Percentiles rank a stretch among this genome's conserved stretches.
These are phyloP conservation scores for Apostichopus californicus DNA, from an alignment of 35 echinoderm and acorn worm species.

Conservation along the genomic window DNA sequence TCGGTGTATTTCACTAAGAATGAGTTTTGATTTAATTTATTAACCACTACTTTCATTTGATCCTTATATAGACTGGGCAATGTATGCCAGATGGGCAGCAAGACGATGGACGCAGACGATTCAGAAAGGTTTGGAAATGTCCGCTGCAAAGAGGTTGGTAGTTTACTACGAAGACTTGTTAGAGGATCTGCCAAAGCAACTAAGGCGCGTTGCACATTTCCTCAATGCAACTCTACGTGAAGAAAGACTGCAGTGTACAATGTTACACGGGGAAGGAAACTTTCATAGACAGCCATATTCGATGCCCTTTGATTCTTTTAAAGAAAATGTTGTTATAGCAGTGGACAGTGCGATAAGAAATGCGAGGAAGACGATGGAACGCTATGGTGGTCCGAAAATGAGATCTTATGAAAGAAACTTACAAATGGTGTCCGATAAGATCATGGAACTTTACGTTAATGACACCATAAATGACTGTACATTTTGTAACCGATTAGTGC, in stretches of 20 bases:
- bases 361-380: no score
- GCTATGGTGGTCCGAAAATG: no score
- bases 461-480: background rate
- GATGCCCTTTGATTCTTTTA: no score
- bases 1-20: no score
- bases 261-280: conserved; percentile 31
- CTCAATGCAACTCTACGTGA: conserved; percentile 38
- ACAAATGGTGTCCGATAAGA: no score
- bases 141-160: conserved; percentile 6
- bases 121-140: conserved; percentile 13
- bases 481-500: background rate
- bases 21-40: background rate
- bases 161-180: conserved; percentile 61
- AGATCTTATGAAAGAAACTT: no score
- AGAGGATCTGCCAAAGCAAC: background rate
- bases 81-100: conserved; percentile 43
- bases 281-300: conserved; percentile 29
- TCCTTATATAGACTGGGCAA: conserved; percentile 57
- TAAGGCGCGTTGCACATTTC: conserved; percentile 27
- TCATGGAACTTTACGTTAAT: no score
- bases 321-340: no score
- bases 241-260: conserved; percentile 30
- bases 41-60: no score
- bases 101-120: conserved; percentile 20
- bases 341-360: no score